Percentiles rank a stretch among this genome's conserved stretches.
phyloP scores from a whole-genome alignment of 2,888 invertebrate genomes.

The Stenolophus ochropezus region DNA sequence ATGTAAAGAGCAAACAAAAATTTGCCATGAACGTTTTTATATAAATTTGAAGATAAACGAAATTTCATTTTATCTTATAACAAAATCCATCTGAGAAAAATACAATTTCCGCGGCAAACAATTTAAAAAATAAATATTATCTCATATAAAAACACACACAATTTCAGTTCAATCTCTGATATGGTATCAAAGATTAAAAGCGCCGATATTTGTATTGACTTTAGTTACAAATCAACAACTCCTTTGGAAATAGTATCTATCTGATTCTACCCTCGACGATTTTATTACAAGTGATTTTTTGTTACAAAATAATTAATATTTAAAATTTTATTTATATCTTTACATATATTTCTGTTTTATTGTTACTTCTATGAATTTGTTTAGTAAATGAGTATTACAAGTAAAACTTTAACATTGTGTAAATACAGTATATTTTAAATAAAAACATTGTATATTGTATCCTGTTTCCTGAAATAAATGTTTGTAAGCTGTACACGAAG shows the following conservation, averaged over 20 bases:
- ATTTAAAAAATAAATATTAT: slow-evolving; percentile 35
- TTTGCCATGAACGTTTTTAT: not conserved
- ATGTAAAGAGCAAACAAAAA: not conserved
- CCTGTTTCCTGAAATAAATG: too few species aligned
- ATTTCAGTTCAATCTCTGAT: slow-evolving; percentile 15
- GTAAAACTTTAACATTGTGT: too few species aligned
- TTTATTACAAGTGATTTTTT: not conserved
- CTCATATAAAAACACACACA: slow-evolving; percentile 16
- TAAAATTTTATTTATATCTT: too few species aligned
- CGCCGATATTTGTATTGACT: slow-evolving; percentile 21
- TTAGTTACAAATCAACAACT: not conserved
- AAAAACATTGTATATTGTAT: too few species aligned
- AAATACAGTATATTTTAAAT: too few species aligned
- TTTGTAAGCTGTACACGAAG: too few species aligned
- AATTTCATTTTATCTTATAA: not conserved
- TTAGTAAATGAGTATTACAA: too few species aligned
- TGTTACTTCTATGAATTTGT: too few species aligned
- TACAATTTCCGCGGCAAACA: slow-evolving; percentile 13
- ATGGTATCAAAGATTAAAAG: slow-evolving; percentile 32
- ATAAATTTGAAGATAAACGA: slow-evolving; percentile 1
- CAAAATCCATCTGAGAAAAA: not conserved
- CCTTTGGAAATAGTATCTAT: not conserved
- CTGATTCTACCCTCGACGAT: not conserved
- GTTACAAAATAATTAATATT: too few species aligned
- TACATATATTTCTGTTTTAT: too few species aligned